Evolutionary conservation across 2,113 vertebrate species (phyloP), one percentile per base, ranked within the genome.

Genomic region (Poecilia latipinna): DNA sequence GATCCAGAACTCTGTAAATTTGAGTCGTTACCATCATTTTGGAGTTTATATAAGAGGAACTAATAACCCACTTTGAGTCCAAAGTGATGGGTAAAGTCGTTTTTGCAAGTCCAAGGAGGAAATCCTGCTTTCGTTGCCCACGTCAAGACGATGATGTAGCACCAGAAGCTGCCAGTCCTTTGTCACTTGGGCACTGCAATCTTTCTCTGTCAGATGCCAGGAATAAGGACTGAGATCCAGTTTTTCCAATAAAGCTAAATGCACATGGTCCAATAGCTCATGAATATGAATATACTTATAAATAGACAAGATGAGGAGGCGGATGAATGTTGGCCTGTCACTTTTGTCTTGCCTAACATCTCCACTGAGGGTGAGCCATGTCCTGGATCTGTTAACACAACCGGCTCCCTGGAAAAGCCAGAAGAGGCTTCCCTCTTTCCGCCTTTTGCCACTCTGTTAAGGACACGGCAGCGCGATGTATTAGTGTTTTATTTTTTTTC

Each of bases 261-360:
- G 90, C 90, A 37, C 88, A 91, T 85, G 89, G 90, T 93, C 92
- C 88, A 88, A 75, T 91, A 80, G 87, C 90, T 94, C 93, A 93
- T 94, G 93, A 92, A 95, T 94, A 94, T 95, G 93, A 94, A 94
- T 93, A 88, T 88, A 88, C 82, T 89, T 93, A 94, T 93, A 93
- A 94, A 93, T 93, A 94, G 91, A 93, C 86, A 89, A 91, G 90
- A 92, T 90, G 91, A 93, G 86, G 90, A 92, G 88, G 91, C 82
- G 86, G 91, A 93, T 89, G 87, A 85, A 93, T 94, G 88, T 89
- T 86, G 83, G 90, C 83, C 80, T 92, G 89, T 92, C 91, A 93
- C 88, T 91, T 88, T 81, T 79, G 87, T 90, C 90, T 91, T 88
- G 84, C 78, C 88, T 87, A 90, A 91, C 89, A 90, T 93, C 86